These are phyloP conservation scores for Cynocephalus volans DNA, from an alignment of 2,113 vertebrate genomes.

Conservation along the genomic window DNA sequence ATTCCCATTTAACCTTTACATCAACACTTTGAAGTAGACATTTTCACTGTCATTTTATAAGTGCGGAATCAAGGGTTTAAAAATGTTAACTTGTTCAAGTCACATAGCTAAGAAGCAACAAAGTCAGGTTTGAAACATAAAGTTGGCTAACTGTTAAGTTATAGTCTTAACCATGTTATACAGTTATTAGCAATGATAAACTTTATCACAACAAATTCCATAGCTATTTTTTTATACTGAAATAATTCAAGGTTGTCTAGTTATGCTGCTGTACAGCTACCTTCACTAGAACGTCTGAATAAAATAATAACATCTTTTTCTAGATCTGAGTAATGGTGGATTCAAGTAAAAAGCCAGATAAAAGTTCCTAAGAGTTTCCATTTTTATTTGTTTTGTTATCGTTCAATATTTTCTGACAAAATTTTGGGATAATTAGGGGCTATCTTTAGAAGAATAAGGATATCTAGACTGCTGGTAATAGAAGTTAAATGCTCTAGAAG, in stretches of 20 bases:
- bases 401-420: slow-evolving; percentile 33
- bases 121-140: background rate
- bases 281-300: background rate
- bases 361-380: background rate
- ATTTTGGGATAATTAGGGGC: background rate
- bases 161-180: background rate
- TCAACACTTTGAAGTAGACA: slow-evolving; percentile 1
- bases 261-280: background rate
- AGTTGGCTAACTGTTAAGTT: background rate
- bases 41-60: background rate
- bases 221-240: background rate
- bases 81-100: slow-evolving; percentile 27
- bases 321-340: background rate
- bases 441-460: background rate
- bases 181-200: background rate
- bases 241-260: background rate
- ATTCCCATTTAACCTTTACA: background rate
- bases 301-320: slow-evolving; percentile 21
- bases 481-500: background rate
- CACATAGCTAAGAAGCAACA: background rate
- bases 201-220: background rate
- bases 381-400: background rate
- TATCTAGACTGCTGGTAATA: background rate
- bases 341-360: background rate
- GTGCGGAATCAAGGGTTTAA: background rate